Conservation (phyloP, 2,888 invertebrate species). For the Microchrysa polita region DNA sequence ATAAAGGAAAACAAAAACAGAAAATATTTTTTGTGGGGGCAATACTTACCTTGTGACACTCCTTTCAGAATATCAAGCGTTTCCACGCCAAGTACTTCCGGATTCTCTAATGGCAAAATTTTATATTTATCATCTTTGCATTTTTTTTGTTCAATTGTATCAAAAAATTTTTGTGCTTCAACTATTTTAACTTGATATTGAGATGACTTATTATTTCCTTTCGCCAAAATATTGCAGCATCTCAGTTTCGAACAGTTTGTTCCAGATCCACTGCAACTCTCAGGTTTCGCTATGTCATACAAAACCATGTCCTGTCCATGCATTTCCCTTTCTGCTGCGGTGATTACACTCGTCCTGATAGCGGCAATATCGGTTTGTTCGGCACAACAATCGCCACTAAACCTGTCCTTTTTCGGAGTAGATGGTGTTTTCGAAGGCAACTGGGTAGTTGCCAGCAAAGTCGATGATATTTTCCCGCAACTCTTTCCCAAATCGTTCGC, state of each 20-base stretch:
- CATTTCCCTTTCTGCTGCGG: slow-evolving; percentile 21
- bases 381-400: slow-evolving; percentile 37
- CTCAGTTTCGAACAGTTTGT: slow-evolving; percentile 52
- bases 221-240: slow-evolving; percentile 60
- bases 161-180: slow-evolving; percentile 50
- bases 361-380: slow-evolving; percentile 15
- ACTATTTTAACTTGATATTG: slow-evolving; percentile 47
- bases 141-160: slow-evolving; percentile 52
- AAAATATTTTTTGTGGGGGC: not conserved
- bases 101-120: slow-evolving; percentile 50
- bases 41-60: slow-evolving; percentile 60
- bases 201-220: slow-evolving; percentile 13
- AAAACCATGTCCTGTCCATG: slow-evolving; percentile 45
- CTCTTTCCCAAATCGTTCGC: slow-evolving; percentile 63
- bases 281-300: slow-evolving; percentile 44
- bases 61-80: slow-evolving; percentile 64
- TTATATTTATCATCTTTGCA: not conserved
- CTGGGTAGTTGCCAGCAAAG: slow-evolving; percentile 39
- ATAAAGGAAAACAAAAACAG: too few relatives aligned
- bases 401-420: slow-evolving; percentile 54
- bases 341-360: slow-evolving; percentile 39
- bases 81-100: slow-evolving; percentile 62
- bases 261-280: slow-evolving; percentile 14
- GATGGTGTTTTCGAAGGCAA: slow-evolving; percentile 61
- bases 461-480: slow-evolving; percentile 58